These are phyloP conservation scores for Anoplius nigerrimus DNA, from an alignment of 2,888 invertebrate genomes.

Conservation along the genomic window DNA sequence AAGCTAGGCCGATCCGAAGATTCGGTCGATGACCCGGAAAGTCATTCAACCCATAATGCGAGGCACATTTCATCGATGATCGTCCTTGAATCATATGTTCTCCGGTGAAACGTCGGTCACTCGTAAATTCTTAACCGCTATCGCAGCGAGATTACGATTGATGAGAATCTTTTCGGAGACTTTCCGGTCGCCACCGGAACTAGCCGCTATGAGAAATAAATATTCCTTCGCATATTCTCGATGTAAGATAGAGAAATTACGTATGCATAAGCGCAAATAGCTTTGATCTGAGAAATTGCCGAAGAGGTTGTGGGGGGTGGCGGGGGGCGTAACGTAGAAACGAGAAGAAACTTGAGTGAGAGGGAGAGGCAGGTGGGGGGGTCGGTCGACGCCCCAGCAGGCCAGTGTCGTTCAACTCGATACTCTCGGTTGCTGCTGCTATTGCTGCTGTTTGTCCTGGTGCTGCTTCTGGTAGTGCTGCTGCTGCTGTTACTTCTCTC, in stretches of 20 bases:
- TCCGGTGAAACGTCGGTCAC: constrained; percentile 24
- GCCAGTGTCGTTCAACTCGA: constrained; percentile 73
- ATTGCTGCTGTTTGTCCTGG: constrained; percentile 32
- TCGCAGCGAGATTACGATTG: too few species aligned
- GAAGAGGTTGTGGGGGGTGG: neutral
- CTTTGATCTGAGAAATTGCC: neutral
- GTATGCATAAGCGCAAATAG: too few species aligned
- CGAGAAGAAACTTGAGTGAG: constrained; percentile 15
- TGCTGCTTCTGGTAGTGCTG: constrained; percentile 23
- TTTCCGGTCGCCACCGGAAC: too few species aligned
- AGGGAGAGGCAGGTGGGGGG: constrained; percentile 45
- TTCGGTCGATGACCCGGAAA: constrained; percentile 70
- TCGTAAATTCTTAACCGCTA: neutral
- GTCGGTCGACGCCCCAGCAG: constrained; percentile 73
- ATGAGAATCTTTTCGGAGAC: too few species aligned
- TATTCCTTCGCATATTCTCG: too few species aligned
- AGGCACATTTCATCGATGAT: constrained; percentile 45
- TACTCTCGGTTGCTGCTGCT: constrained; percentile 9
- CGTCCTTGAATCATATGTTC: constrained; percentile 59
- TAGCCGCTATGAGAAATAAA: too few species aligned
- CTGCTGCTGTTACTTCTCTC: constrained; percentile 15
- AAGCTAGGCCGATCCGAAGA: constrained; percentile 23
- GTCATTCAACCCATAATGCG: constrained; percentile 68
- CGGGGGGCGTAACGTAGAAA: neutral
- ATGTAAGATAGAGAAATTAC: too few species aligned